A percentile compares a stretch with the other conserved stretches of the same genome.
Evolutionary conservation across 2,113 vertebrate species (phyloP).

Genomic region (Hystrix brachyura): DNA sequence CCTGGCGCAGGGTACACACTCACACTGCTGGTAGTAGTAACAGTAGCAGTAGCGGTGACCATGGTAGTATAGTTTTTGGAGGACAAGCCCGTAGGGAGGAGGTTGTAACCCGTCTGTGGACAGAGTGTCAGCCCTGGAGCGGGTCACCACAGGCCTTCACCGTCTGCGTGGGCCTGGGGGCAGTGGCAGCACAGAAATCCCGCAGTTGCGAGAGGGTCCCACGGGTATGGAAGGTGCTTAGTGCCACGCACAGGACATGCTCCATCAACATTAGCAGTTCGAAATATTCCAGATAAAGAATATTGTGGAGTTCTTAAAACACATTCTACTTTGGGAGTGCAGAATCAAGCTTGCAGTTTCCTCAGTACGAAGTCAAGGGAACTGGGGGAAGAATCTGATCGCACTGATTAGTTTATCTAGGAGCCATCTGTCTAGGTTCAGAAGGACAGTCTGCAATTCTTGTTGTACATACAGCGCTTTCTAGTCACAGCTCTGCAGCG

Average conservation of each 20-base stretch:
- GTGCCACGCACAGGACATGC: not conserved
- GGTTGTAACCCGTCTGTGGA: not conserved
- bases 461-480: not conserved
- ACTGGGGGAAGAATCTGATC: not conserved
- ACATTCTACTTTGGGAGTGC: not conserved
- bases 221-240: not conserved
- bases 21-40: too few species aligned
- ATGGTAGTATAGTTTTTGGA: not conserved
- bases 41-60: not conserved
- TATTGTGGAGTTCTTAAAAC: not conserved
- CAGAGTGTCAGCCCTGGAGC: not conserved
- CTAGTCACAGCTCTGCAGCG: not conserved
- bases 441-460: not conserved
- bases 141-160: not conserved
- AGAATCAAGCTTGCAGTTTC: conserved; percentile 15
- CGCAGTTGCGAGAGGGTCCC: not conserved
- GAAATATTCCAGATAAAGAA: not conserved
- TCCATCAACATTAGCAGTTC: not conserved
- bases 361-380: not conserved
- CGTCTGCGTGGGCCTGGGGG: not conserved
- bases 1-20: not conserved
- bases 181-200: not conserved
- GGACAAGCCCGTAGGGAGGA: not conserved
- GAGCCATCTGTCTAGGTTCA: not conserved
- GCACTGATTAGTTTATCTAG: not conserved